phyloP scores from a whole-genome alignment of 2,888 invertebrate genomes.

The Metellina segmentata region DNA sequence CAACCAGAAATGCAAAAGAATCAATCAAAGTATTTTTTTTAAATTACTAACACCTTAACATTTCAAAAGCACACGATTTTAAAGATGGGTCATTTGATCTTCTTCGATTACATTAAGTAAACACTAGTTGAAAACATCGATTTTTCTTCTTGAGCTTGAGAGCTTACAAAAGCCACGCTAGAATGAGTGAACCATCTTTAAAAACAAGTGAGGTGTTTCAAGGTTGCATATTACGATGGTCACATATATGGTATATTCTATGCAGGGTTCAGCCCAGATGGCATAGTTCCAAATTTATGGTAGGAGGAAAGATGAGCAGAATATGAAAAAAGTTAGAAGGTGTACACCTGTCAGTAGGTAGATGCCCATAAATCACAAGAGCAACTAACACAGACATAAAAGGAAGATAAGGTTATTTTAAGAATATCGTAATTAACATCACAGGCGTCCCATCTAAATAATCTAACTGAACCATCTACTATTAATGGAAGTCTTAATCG shows the following conservation, averaged over 20 bases:
- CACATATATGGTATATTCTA: background rate
- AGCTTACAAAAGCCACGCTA: background rate
- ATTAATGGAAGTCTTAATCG: background rate
- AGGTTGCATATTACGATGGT: background rate
- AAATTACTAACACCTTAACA: too few species aligned
- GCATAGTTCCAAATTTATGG: constrained; percentile 4
- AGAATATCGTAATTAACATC: too few species aligned
- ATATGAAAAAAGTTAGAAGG: constrained; percentile 10
- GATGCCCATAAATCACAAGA: constrained; percentile 34
- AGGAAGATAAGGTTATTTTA: background rate
- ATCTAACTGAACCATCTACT: too few species aligned
- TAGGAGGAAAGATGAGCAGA: constrained; percentile 6
- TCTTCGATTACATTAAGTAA: too few species aligned
- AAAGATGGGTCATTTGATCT: too few species aligned
- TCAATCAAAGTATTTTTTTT: too few species aligned
- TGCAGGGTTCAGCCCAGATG: constrained; percentile 15
- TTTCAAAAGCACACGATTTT: too few species aligned
- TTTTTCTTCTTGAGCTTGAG: too few species aligned
- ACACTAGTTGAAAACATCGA: too few species aligned
- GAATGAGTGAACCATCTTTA: background rate
- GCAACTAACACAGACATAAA: background rate
- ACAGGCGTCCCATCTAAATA: too few species aligned
- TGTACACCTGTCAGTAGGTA: constrained; percentile 12
- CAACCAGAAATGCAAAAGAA: too few species aligned
- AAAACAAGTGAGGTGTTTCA: background rate